phyloP scores from a whole-genome alignment of 2,797 vertebrate species.

The Moxostoma hubbsi region DNA sequence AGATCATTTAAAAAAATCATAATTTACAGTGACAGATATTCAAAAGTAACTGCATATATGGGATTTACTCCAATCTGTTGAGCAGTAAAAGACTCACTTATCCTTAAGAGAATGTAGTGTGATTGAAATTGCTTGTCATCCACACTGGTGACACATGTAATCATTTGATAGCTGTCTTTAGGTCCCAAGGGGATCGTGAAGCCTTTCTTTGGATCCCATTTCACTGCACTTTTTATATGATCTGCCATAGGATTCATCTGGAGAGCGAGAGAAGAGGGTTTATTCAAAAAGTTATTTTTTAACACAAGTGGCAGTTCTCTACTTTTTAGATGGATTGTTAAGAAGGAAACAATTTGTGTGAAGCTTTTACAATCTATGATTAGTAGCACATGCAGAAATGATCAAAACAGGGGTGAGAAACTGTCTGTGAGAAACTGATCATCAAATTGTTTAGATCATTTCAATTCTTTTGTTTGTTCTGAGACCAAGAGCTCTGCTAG shows the following conservation, averaged over 20 bases:
- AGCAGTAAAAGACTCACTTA: slow-evolving; percentile 75
- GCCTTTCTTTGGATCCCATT: slow-evolving; percentile 85
- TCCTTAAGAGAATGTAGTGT: slow-evolving; percentile 71
- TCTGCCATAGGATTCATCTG: slow-evolving; percentile 62
- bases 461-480: slow-evolving; percentile 68
- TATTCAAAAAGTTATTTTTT: background rate
- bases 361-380: slow-evolving; percentile 45
- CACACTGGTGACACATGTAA: slow-evolving; percentile 74
- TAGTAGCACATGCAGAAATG: slow-evolving; percentile 58
- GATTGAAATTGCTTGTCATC: slow-evolving; percentile 57
- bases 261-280: slow-evolving; percentile 38
- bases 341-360: slow-evolving; percentile 9
- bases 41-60: background rate
- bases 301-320: background rate
- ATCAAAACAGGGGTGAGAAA: slow-evolving; percentile 46
- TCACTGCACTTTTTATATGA: slow-evolving; percentile 34
- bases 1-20: slow-evolving; percentile 11
- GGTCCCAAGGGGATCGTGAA: slow-evolving; percentile 76
- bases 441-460: slow-evolving; percentile 13
- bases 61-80: background rate
- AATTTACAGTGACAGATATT: background rate
- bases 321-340: background rate
- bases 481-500: slow-evolving; percentile 58
- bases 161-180: slow-evolving; percentile 30
- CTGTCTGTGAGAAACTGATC: slow-evolving; percentile 55